Evolutionary conservation across 64 coral and sea anemone species (phyloP), one percentile per base, ranked within the genome.

Genomic region (Montipora foliosa): DNA sequence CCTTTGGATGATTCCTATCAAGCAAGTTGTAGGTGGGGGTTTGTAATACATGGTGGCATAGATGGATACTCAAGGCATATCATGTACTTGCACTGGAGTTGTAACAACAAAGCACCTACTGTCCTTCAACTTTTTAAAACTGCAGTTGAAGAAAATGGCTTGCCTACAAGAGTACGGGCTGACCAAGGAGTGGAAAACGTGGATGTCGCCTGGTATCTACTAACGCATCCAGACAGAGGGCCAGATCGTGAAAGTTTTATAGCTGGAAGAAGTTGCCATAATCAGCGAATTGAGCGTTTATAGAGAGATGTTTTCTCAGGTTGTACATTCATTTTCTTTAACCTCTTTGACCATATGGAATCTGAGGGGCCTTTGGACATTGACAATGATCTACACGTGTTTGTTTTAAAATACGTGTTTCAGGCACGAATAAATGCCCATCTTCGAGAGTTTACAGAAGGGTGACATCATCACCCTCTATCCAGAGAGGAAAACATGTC

Each of bases 101-200:
- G 46, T 12, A 80, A 80, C 49, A 80, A 80, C 78, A 80, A 80
- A 46, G 78, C 78, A 80, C 8, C 13, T 11, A 80, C 78, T 80
- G 78, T 55, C 5, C 48, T 80, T 13, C 14, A 46, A 12, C 46
- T 12, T 50, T 80, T 80, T 55, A 11, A 50, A 53, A 5, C 49
- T 21, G 78, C 49, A 50, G 78, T 80, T 11, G 78, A 80, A 15
- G 48, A 80, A 50, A 50, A 50, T 80, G 78, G 78, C 14, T 53
- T 80, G 47, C 78, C 78, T 15, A 57, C 78, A n/a, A 10, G 49
- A 21, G 14, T 53, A 15, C 48, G 78, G 16, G 48, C 6, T 13
- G 77, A 79, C 47, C 77, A 79, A 6, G 20, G 67, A 71, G 67
- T 71, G 67, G 67, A 21, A 14, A 71, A 71, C 14, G 67, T 71